These are phyloP conservation scores for Platerodrilus igneus DNA, from an alignment of 2,888 invertebrate species.

Conservation along the genomic window DNA sequence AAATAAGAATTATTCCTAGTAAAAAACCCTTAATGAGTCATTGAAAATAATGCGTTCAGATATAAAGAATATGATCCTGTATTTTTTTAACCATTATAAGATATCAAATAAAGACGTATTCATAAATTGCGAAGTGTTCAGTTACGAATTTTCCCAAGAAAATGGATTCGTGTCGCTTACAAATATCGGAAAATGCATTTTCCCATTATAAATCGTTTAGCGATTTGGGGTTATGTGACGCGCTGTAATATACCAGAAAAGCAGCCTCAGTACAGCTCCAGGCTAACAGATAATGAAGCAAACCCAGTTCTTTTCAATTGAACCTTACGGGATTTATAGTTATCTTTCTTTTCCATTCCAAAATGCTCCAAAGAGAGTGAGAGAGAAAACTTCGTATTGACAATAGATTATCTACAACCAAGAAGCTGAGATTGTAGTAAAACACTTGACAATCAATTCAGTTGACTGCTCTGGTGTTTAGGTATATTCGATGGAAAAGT, in stretches of 20 bases:
- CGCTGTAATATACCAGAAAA: constrained; percentile 38
- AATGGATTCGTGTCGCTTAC: too few species aligned
- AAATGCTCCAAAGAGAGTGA: not conserved
- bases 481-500: constrained; percentile 29
- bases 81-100: too few species aligned
- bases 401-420: constrained; percentile 9
- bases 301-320: constrained; percentile 19
- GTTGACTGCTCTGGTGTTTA: constrained; percentile 29
- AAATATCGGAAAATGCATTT: constrained; percentile 39
- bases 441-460: constrained; percentile 36
- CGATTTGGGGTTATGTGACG: constrained; percentile 38
- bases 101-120: too few species aligned
- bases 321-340: constrained; percentile 20
- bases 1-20: too few species aligned
- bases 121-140: too few species aligned
- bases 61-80: too few species aligned
- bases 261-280: constrained; percentile 33
- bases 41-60: too few species aligned
- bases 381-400: constrained; percentile 7
- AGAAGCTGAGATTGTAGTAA: constrained; percentile 29
- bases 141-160: too few species aligned
- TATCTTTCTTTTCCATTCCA: constrained; percentile 10
- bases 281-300: constrained; percentile 33
- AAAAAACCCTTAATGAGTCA: too few species aligned
- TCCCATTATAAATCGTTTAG: constrained; percentile 46